phyloP scores from a whole-genome alignment of 2,888 invertebrate species.

The Lepidocyrtoides sp. region DNA sequence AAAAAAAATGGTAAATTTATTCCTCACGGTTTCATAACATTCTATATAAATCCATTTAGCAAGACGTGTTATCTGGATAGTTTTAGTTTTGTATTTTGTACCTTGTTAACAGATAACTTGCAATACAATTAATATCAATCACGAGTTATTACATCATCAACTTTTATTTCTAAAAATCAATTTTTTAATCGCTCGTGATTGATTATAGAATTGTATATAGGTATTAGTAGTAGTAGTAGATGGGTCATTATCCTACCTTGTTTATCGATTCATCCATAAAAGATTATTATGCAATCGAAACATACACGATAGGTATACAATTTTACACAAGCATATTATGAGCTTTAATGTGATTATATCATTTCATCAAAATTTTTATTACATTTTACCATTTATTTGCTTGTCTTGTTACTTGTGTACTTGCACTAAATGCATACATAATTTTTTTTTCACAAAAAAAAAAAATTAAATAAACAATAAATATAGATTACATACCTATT shows the following conservation, averaged over 20 bases:
- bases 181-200: constrained; percentile 21
- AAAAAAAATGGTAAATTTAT: background rate
- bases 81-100: constrained; percentile 6
- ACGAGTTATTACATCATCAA: constrained; percentile 42
- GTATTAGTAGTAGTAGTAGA: too few species aligned
- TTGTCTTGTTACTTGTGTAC: background rate
- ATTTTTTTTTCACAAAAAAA: background rate
- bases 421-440: constrained; percentile 11
- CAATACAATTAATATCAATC: constrained; percentile 44
- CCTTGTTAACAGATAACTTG: constrained; percentile 6
- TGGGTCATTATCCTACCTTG: constrained; percentile 27
- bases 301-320: too few species aligned
- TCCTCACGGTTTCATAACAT: background rate
- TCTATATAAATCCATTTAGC: too few species aligned
- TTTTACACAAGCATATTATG: too few species aligned
- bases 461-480: constrained; percentile 22
- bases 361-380: background rate
- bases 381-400: background rate
- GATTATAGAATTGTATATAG: background rate
- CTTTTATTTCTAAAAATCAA: constrained; percentile 28
- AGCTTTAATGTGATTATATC: background rate
- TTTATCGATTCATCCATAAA: constrained; percentile 11
- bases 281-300: constrained; percentile 1
- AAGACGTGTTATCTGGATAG: too few species aligned
- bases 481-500: constrained; percentile 2